These are phyloP conservation scores for Rousettus madagascariensis DNA, from an alignment of 2,797 vertebrate genomes.

Conservation along the genomic window DNA sequence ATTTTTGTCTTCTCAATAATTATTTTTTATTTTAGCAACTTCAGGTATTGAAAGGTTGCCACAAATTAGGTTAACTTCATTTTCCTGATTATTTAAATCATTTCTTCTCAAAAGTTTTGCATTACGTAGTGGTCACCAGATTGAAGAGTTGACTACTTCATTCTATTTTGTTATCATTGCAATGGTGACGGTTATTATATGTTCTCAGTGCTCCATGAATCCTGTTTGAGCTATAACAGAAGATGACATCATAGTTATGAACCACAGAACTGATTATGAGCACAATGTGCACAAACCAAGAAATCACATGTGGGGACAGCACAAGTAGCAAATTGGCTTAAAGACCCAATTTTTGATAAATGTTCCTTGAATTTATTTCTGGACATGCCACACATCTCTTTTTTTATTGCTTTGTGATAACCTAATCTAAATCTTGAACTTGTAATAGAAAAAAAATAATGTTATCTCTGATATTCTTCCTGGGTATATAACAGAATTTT, in stretches of 20 bases:
- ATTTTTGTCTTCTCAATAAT: neutral
- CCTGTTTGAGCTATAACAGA: neutral
- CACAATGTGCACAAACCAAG: neutral
- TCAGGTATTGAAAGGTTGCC: conserved; percentile 44
- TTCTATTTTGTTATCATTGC: neutral
- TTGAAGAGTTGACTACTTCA: neutral
- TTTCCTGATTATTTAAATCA: conserved; percentile 43
- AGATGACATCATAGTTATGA: neutral
- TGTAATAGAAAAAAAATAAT: neutral
- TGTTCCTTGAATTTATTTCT: neutral
- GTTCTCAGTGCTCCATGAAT: neutral
- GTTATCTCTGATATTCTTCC: neutral
- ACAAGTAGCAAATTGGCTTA: neutral
- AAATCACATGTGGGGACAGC: neutral
- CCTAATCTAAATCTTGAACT: neutral
- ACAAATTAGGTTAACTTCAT: conserved; percentile 58
- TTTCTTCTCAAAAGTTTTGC: neutral
- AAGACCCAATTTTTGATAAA: neutral
- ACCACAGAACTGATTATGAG: neutral
- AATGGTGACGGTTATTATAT: too few species aligned
- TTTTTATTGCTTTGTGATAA: neutral
- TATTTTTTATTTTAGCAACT: neutral
- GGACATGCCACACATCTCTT: neutral
- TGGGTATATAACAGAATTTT: neutral
- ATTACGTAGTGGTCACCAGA: too few species aligned